Conservation (phyloP, 2,888 invertebrate genomes). For the Crematogaster levior region DNA sequence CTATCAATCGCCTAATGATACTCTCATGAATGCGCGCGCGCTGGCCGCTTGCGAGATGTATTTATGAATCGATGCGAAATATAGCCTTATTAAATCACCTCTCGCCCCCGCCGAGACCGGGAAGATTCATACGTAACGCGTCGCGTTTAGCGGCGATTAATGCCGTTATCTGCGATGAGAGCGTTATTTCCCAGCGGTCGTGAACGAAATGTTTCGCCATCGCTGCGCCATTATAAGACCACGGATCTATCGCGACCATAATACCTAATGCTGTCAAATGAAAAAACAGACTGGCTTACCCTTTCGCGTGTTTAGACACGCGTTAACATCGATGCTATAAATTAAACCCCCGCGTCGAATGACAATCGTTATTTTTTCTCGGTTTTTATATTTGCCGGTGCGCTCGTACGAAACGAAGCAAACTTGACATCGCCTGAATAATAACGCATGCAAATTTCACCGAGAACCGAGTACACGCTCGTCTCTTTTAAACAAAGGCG, state of each 20-base stretch:
- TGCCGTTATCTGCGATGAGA: conserved; percentile 37
- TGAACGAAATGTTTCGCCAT: conserved; percentile 29
- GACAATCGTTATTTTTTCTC: conserved; percentile 35
- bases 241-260: neutral
- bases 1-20: conserved; percentile 79
- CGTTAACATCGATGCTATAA: neutral
- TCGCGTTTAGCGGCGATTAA: conserved; percentile 56
- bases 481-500: conserved; percentile 38
- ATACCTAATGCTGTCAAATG: conserved; percentile 16
- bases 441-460: conserved; percentile 45
- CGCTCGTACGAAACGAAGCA: conserved; percentile 20
- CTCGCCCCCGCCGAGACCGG: conserved; percentile 55
- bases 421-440: conserved; percentile 43
- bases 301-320: neutral
- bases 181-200: conserved; percentile 38
- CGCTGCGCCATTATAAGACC: neutral
- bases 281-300: neutral
- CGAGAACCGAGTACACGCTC: neutral
- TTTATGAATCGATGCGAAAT: conserved; percentile 75
- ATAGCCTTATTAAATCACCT: conserved; percentile 73
- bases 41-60: conserved; percentile 64
- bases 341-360: neutral
- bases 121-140: conserved; percentile 52
- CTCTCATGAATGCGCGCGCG: conserved; percentile 50
- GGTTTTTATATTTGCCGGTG: neutral